phyloP scores from a whole-genome alignment of 30 jellyfish, hydroid and myxozoan genomes.

The Turritopsis rubra region DNA sequence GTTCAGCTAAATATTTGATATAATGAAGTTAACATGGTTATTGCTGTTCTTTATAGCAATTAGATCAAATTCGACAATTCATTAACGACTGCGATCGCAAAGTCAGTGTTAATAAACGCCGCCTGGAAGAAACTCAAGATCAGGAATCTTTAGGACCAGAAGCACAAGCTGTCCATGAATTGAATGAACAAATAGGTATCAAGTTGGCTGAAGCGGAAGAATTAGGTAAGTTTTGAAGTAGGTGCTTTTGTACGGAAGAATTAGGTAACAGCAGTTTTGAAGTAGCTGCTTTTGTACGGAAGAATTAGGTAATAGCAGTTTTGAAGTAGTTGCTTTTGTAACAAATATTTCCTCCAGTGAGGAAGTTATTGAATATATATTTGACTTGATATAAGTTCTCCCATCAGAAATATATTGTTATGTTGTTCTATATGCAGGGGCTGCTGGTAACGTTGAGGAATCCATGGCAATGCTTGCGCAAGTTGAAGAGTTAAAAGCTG shows the following conservation, averaged over 20 bases:
- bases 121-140: conserved; percentile 95
- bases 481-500: conserved; percentile 78
- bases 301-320: no score
- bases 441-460: conserved; percentile 98
- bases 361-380: no score
- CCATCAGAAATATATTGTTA: background rate
- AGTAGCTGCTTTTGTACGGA: no score
- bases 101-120: conserved; percentile 75
- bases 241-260: background rate
- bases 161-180: conserved; percentile 94
- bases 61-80: conserved; percentile 76
- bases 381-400: background rate
- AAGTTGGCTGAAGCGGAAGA: conserved; percentile 84
- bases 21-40: background rate
- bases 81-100: conserved; percentile 89
- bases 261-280: no score
- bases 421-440: conserved; percentile 46
- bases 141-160: conserved; percentile 41
- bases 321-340: no score
- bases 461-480: conserved; percentile 77
- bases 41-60: conserved; percentile 48
- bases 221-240: conserved; percentile 48
- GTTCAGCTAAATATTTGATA: background rate
- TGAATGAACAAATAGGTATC: conserved; percentile 91
- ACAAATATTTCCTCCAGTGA: no score